Conservation (phyloP, 2,888 invertebrate genomes). For the Alloscopus bannaensis region DNA sequence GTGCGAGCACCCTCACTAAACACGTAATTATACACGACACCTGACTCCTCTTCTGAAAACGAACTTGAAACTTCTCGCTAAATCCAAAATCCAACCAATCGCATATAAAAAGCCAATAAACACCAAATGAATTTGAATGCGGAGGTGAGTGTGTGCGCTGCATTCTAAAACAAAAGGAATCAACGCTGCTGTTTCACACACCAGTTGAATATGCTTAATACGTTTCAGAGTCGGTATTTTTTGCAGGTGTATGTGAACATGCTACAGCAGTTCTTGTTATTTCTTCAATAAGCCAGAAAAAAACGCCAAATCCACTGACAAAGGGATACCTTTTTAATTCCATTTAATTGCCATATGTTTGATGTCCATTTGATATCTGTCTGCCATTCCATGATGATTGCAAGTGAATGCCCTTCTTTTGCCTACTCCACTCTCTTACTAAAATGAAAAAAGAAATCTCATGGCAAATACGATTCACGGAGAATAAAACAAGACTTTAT, state of each 20-base stretch:
- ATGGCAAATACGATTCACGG: background rate
- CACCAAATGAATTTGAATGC: conserved; percentile 6
- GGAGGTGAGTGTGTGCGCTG: background rate
- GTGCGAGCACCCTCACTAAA: no score
- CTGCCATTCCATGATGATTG: background rate
- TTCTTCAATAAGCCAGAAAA: background rate
- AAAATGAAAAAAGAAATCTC: background rate
- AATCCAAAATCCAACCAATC: no score
- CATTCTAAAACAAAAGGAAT: conserved; percentile 6
- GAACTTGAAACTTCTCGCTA: no score
- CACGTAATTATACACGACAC: background rate
- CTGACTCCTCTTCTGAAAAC: no score
- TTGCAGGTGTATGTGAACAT: no score
- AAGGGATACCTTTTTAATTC: conserved; percentile 26
- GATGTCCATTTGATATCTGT: conserved; percentile 33
- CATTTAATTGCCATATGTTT: conserved; percentile 38
- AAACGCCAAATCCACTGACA: background rate
- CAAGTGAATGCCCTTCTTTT: conserved; percentile 49
- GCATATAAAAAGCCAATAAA: background rate
- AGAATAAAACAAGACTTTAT: conserved; percentile 17
- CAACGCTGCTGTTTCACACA: background rate
- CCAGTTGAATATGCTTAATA: no score
- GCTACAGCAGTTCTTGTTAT: no score
- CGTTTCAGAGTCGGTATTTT: no score
- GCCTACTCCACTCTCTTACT: background rate